Conservation (phyloP, 2,113 vertebrate species). For the Panthera leo region DNA sequence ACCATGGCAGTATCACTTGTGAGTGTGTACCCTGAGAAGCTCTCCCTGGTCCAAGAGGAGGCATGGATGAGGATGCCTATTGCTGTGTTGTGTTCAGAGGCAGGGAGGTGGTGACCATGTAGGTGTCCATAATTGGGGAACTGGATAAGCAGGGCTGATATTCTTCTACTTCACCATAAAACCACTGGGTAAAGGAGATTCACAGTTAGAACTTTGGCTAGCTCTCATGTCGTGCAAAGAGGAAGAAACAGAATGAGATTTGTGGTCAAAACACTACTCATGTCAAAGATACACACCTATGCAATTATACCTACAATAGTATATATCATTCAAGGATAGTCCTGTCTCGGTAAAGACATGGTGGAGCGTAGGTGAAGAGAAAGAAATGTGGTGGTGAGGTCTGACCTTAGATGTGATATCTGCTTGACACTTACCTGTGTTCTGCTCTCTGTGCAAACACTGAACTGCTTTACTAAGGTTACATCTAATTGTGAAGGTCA, state of each 20-base stretch:
- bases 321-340: background rate
- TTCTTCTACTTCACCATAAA: background rate
- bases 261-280: background rate
- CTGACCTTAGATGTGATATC: background rate
- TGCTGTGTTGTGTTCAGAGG: background rate
- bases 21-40: background rate
- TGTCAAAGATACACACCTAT: background rate
- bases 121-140: background rate
- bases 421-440: background rate
- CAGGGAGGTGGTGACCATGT: no score
- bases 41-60: background rate
- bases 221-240: background rate
- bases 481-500: background rate
- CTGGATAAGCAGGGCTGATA: background rate
- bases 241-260: background rate
- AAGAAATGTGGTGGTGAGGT: background rate
- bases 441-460: background rate
- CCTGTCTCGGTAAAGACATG: background rate
- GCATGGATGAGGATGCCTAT: no score
- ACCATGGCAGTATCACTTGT: background rate
- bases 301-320: background rate
- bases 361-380: background rate
- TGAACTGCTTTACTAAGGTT: background rate
- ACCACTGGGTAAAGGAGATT: background rate
- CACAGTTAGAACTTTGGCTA: background rate